Conservation (phyloP, 2,888 invertebrate genomes). For the Euproctis similis region DNA sequence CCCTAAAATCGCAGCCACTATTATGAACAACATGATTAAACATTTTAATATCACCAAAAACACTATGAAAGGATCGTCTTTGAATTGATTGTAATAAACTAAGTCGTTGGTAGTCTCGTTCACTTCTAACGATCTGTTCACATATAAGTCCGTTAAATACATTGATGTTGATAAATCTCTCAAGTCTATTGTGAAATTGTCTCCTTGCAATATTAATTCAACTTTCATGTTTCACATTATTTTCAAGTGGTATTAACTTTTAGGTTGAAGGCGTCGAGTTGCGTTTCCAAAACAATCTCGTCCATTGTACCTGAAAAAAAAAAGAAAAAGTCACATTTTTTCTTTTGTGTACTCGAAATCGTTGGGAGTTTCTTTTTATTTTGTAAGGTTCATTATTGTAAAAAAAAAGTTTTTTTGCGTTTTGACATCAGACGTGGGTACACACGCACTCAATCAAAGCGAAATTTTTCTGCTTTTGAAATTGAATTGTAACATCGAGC, state of each 20-base stretch:
- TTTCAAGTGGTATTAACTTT: conserved; percentile 36
- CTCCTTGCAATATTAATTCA: conserved; percentile 41
- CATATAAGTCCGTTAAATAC: conserved; percentile 60
- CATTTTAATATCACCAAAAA: conserved; percentile 80
- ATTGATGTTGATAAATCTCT: conserved; percentile 59
- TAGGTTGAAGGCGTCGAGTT: conserved; percentile 26
- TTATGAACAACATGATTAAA: conserved; percentile 90
- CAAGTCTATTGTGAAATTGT: conserved; percentile 55
- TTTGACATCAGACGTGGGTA: conserved; percentile 17
- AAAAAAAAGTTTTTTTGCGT: too few species aligned
- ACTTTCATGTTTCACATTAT: conserved; percentile 63
- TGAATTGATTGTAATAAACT: conserved; percentile 53
- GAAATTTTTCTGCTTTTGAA: conserved; percentile 9
- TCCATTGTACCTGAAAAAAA: conserved; percentile 30
- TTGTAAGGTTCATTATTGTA: too few species aligned
- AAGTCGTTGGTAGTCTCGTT: conserved; percentile 53
- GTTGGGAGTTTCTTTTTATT: too few species aligned
- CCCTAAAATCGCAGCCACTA: conserved; percentile 91
- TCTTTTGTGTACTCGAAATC: conserved; percentile 14
- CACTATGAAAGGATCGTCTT: conserved; percentile 69
- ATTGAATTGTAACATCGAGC: neutral
- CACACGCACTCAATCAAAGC: conserved; percentile 14
- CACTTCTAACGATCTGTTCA: conserved; percentile 47
- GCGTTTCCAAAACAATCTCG: conserved; percentile 13
- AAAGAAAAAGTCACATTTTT: conserved; percentile 14